Conservation (phyloP, 2,797 vertebrate genomes). For the Epinephelus malabaricus region DNA sequence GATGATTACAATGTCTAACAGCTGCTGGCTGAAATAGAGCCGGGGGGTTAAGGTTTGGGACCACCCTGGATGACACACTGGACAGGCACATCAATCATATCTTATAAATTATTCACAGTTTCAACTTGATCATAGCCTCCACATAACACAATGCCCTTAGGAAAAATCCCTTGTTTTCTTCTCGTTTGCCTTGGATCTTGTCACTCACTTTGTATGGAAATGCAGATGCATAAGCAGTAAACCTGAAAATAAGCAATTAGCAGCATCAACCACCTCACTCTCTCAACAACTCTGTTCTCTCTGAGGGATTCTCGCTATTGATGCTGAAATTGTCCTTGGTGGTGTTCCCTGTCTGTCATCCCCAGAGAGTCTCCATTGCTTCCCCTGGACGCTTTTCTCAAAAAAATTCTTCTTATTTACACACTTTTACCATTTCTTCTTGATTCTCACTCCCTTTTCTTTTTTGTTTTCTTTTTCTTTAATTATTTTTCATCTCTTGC, state of each 20-base stretch:
- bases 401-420: background rate
- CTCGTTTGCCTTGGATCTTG: constrained; percentile 41
- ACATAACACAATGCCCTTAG: constrained; percentile 27
- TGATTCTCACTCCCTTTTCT: background rate
- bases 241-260: constrained; percentile 78
- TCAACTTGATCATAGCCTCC: constrained; percentile 48
- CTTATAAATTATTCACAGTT: constrained; percentile 62
- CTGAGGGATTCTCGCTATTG: constrained; percentile 53
- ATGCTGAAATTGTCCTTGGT: constrained; percentile 74
- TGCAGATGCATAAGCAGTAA: constrained; percentile 64
- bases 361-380: constrained; percentile 42
- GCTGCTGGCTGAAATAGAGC: constrained; percentile 45
- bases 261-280: constrained; percentile 62
- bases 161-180: constrained; percentile 53
- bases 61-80: constrained; percentile 37
- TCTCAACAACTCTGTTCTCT: constrained; percentile 48
- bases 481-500: constrained; percentile 10
- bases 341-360: constrained; percentile 59
- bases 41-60: constrained; percentile 31
- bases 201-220: constrained; percentile 67
- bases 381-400: constrained; percentile 24
- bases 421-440: constrained; percentile 11
- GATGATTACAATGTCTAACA: constrained; percentile 48
- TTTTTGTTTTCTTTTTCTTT: background rate
- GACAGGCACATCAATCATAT: constrained; percentile 61